phyloP scores from a whole-genome alignment of 2,797 vertebrate species.

The Protonibea diacanthus region DNA sequence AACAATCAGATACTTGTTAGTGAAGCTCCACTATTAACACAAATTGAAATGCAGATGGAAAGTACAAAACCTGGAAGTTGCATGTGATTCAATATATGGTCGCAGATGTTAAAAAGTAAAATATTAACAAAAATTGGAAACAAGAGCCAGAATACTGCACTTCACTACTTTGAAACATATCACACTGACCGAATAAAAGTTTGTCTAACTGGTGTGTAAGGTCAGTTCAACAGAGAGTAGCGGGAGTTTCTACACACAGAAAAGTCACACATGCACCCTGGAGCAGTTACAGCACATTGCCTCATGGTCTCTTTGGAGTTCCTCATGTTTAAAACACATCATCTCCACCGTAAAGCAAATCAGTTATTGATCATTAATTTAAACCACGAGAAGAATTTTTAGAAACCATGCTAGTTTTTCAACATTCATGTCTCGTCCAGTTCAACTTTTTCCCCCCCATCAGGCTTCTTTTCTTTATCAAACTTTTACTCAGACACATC shows the following conservation, averaged over 20 bases:
- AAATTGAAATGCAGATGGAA: background rate
- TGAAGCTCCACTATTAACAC: background rate
- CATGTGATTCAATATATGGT: background rate
- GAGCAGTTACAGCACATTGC: slow-evolving; percentile 69
- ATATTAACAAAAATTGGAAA: background rate
- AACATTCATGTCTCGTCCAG: slow-evolving; percentile 28
- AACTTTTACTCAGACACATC: slow-evolving; percentile 34
- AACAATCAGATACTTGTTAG: background rate
- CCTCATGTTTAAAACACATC: slow-evolving; percentile 76
- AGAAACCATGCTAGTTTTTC: slow-evolving; percentile 16
- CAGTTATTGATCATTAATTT: slow-evolving; percentile 79
- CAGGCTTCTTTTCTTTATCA: slow-evolving; percentile 19
- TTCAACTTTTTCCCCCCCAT: slow-evolving; percentile 20
- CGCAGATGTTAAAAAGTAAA: background rate
- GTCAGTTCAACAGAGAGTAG: slow-evolving; percentile 4
- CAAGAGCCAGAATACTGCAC: background rate
- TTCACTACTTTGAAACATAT: background rate
- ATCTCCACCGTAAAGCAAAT: slow-evolving; percentile 49
- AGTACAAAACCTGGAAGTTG: background rate
- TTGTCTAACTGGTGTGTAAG: background rate
- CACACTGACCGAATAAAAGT: slow-evolving; percentile 1
- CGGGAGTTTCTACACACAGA: slow-evolving; percentile 15
- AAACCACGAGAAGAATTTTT: slow-evolving; percentile 52
- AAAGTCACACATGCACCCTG: slow-evolving; percentile 32
- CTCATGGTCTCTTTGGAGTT: slow-evolving; percentile 68